These are phyloP conservation scores for Drosophila testacea DNA, from an alignment of 2,888 invertebrate genomes.

Conservation along the genomic window DNA sequence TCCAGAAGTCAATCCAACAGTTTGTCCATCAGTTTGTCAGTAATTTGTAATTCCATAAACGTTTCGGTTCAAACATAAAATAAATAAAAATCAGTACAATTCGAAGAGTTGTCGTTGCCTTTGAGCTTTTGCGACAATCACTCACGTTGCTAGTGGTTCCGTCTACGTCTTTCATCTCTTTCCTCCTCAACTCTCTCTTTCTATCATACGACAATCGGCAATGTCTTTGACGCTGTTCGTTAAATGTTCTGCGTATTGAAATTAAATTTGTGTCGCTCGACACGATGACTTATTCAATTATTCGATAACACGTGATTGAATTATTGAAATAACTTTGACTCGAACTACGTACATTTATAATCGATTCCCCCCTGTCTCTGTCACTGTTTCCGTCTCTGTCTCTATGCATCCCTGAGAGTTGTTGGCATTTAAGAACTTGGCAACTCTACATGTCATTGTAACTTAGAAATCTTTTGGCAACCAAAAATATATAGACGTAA, in stretches of 20 bases:
- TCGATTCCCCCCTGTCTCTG: background rate
- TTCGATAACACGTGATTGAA: conserved; percentile 80
- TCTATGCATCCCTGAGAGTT: background rate
- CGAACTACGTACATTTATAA: background rate
- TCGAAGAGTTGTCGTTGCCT: conserved; percentile 76
- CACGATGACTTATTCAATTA: conserved; percentile 80
- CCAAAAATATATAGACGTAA: background rate
- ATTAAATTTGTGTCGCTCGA: conserved; percentile 79
- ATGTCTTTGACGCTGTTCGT: conserved; percentile 66
- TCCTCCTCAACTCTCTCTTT: background rate
- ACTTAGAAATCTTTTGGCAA: background rate
- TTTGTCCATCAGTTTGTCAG: background rate
- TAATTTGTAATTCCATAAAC: conserved; percentile 77
- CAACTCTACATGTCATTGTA: background rate
- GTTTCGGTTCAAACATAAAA: conserved; percentile 83
- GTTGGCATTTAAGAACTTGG: background rate
- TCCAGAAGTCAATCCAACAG: conserved; percentile 40
- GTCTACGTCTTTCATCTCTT: conserved; percentile 8
- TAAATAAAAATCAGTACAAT: conserved; percentile 82
- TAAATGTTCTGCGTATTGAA: conserved; percentile 77
- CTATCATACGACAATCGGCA: conserved; percentile 57
- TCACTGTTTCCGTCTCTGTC: background rate
- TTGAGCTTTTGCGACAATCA: conserved; percentile 80
- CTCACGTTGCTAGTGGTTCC: conserved; percentile 66
- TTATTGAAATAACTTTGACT: conserved; percentile 67